These are phyloP conservation scores for Puffinus mauretanicus DNA, from an alignment of 2,113 vertebrate genomes.

Conservation along the genomic window DNA sequence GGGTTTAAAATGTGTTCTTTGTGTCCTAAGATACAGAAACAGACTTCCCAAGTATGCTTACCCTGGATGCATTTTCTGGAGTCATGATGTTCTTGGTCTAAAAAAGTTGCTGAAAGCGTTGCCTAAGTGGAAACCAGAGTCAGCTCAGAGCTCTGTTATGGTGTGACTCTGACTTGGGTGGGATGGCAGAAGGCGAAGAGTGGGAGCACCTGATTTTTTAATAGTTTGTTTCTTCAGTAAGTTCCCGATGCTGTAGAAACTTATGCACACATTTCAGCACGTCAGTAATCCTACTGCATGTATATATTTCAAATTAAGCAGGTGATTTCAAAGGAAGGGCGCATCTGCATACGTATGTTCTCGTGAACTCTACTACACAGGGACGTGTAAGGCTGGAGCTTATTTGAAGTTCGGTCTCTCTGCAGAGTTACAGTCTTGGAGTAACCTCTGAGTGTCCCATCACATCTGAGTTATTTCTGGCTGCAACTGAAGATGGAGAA, in stretches of 20 bases:
- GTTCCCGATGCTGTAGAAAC: not conserved
- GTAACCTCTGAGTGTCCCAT: not conserved
- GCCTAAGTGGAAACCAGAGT: not conserved
- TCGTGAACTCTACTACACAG: not conserved
- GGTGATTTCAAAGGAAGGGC: not conserved
- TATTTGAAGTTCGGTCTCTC: not conserved
- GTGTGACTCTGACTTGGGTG: not conserved
- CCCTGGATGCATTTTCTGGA: not conserved
- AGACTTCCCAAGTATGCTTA: not conserved
- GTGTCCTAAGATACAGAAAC: not conserved
- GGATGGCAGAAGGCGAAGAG: not conserved
- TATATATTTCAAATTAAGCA: not conserved
- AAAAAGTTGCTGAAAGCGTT: not conserved
- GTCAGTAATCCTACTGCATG: not conserved
- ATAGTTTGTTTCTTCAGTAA: not conserved
- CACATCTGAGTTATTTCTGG: not conserved
- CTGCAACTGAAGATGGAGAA: not conserved
- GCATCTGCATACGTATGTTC: accelerated
- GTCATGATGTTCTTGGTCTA: not conserved
- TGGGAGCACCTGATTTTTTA: not conserved
- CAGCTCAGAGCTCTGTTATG: not conserved
- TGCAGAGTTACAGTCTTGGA: not conserved
- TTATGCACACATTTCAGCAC: not conserved
- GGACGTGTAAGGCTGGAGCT: not conserved
- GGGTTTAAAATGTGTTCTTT: not conserved